These are phyloP conservation scores for Physeter macrocephalus DNA, from an alignment of 2,113 vertebrate genomes.

Conservation along the genomic window DNA sequence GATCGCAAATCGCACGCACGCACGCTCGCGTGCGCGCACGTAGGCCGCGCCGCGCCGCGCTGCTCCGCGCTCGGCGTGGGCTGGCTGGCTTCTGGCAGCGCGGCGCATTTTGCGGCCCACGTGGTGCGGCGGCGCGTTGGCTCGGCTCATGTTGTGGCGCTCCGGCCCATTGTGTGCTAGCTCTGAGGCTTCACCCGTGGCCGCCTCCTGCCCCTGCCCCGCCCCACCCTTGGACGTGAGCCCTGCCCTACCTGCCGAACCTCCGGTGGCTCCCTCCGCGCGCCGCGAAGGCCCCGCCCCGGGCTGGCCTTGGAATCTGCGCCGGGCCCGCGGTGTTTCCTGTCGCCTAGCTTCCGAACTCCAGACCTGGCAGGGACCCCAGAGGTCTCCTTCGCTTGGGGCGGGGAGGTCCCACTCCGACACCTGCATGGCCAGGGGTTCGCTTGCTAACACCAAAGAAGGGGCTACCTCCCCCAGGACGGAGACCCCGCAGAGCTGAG, in stretches of 20 bases:
- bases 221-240: neutral
- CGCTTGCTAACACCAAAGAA: neutral
- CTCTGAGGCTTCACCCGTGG: neutral
- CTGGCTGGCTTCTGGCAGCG: neutral
- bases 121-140: neutral
- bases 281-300: too few relatives aligned
- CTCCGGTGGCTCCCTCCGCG: neutral
- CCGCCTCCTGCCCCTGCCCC: neutral
- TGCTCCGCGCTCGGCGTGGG: conserved; percentile 36
- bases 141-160: neutral
- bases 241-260: neutral
- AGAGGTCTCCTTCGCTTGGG: neutral
- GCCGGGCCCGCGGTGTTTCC: neutral
- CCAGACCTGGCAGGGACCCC: neutral
- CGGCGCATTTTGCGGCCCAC: neutral
- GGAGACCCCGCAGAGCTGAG: neutral
- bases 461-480: neutral
- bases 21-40: conserved; percentile 36
- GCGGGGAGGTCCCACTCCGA: too few relatives aligned
- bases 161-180: conserved; percentile 62
- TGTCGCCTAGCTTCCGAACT: neutral
- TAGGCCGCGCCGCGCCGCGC: conserved; percentile 34
- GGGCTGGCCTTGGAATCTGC: too few relatives aligned
- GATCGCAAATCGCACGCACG: conserved; percentile 62
- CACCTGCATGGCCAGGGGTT: neutral